Evolutionary conservation across 2,888 invertebrate species (phyloP), one percentile per base, ranked within the genome.

Genomic region (Drosophila tanythrix): DNA sequence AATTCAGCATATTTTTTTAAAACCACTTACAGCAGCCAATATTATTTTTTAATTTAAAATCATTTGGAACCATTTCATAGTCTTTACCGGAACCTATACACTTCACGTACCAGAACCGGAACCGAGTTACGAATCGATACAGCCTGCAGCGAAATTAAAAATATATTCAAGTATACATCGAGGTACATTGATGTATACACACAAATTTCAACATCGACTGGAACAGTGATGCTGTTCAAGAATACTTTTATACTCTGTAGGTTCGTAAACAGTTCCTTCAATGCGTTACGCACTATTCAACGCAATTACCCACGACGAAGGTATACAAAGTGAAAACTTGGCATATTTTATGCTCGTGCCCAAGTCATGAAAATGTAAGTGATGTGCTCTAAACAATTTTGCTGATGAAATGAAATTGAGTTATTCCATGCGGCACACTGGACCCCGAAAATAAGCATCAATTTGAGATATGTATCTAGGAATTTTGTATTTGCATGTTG

Each of bases 381-480:
- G 89, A 80, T 85, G 88, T 85, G 88, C 85, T 75, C 69, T 83
- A 82, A 88, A 85, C 81, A 82, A 82, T 88, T 85, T 67, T 88
- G 85, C 89, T 78, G 85, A 85, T 88, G 81, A 88, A 88, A 86
- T 82, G 67, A 78, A 88, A 88, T 89, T 89, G 88, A 88, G 88
- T 80, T 80, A 89, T 84, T 68, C 67, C 77, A 72, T 60, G 67
- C 66, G 70, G 64, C 60, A 71, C 60, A 71, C 70, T 59, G 59
- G 43, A n/a, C 38, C 57, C 31, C 38, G n/a, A 38, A 36, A n/a
- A 51, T 15, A 11, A 46, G 40, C 50, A 33, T 29, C n/a, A 31
- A 69, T 18, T 51, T 48, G 46, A 46, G 48, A 36, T 43, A 10
- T 55, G 38, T 38, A 13, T 40, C 25, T 36, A 69, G 46, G 59